Evolutionary conservation across 2,113 vertebrate species (phyloP).

Genomic region (Coryphaenoides rupestris): DNA sequence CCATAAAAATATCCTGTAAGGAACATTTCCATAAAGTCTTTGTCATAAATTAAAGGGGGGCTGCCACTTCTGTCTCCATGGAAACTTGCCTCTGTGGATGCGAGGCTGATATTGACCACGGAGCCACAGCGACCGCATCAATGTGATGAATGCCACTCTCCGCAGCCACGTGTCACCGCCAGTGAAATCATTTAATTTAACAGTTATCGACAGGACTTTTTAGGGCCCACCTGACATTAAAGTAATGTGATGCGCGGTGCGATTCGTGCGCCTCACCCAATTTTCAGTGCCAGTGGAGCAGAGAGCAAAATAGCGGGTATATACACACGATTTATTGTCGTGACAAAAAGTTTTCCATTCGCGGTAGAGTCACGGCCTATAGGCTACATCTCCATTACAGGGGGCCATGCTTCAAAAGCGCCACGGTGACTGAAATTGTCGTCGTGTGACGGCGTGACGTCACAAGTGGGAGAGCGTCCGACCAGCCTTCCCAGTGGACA

Average conservation of each 20-base stretch:
- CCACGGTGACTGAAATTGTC: no score
- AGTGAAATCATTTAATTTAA: conserved; percentile 13
- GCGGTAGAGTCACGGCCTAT: no score
- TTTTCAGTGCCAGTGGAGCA: not conserved
- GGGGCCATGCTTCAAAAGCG: no score
- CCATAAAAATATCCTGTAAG: conserved; percentile 17
- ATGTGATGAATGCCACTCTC: conserved; percentile 25
- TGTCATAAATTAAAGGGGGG: conserved; percentile 53
- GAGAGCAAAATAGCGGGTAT: no score
- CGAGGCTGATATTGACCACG: conserved; percentile 54
- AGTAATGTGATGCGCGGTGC: conserved; percentile 3
- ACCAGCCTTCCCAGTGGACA: no score
- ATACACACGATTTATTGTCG: no score
- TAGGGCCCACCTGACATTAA: conserved; percentile 9
- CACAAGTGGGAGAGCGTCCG: no score
- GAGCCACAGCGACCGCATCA: conserved; percentile 35
- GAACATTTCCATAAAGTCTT: conserved; percentile 35
- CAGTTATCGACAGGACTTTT: conserved; percentile 18
- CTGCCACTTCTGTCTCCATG: conserved; percentile 70
- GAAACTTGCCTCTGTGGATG: conserved; percentile 67
- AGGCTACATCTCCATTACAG: no score
- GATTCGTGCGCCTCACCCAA: conserved; percentile 12
- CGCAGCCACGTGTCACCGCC: conserved; percentile 8
- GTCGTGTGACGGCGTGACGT: no score
- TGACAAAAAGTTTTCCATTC: no score